These are phyloP conservation scores for Aplochiton taeniatus DNA, from an alignment of 2,797 vertebrate genomes.

Conservation along the genomic window DNA sequence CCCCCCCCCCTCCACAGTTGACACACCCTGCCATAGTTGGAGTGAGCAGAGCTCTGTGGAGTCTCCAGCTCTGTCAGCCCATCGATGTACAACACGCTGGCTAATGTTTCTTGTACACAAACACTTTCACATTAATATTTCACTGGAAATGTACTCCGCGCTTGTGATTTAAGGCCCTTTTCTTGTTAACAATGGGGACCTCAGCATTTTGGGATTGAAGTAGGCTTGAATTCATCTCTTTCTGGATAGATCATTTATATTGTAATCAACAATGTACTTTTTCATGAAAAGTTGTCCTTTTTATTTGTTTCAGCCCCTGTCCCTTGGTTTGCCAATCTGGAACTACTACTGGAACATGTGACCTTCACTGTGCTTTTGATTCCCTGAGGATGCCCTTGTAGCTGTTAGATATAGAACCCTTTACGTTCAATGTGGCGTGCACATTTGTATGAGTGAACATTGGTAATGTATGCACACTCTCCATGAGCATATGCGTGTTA, in stretches of 20 bases:
- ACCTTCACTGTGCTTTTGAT: constrained; percentile 51
- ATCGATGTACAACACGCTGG: constrained; percentile 79
- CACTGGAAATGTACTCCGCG: constrained; percentile 73
- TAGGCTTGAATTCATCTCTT: too few relatives aligned
- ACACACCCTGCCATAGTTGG: constrained; percentile 53
- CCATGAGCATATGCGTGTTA: constrained; percentile 59
- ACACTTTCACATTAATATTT: constrained; percentile 84
- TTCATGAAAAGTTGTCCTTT: neutral
- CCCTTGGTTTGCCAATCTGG: too few relatives aligned
- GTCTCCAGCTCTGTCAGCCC: constrained; percentile 71
- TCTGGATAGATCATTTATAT: too few relatives aligned
- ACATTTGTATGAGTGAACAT: constrained; percentile 43
- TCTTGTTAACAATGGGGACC: constrained; percentile 76
- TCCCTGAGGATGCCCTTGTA: constrained; percentile 62
- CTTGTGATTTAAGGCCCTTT: constrained; percentile 80
- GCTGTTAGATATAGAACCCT: constrained; percentile 61
- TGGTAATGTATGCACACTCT: constrained; percentile 44
- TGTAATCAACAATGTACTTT: too few relatives aligned
- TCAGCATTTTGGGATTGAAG: too few relatives aligned
- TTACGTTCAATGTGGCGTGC: constrained; percentile 52
- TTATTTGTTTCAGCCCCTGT: neutral
- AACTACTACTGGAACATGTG: constrained; percentile 38
- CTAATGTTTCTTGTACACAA: constrained; percentile 80
- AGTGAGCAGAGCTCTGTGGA: constrained; percentile 69
- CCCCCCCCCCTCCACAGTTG: constrained; percentile 10